Conservation (phyloP, 2,113 vertebrate species). For the Campylorhamphus procurvoides region DNA sequence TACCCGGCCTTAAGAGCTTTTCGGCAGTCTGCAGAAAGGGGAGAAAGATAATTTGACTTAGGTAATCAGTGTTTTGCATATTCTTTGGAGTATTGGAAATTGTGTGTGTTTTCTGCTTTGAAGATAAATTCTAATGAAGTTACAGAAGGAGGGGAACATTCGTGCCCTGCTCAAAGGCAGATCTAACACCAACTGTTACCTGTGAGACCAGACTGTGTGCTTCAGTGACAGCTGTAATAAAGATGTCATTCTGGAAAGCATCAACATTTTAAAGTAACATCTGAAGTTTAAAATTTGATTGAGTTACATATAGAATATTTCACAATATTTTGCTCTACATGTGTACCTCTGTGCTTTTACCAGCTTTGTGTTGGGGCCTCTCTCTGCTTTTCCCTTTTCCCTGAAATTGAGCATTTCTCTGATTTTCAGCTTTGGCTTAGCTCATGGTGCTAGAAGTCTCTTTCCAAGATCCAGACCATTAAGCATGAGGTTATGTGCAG, state of each 20-base stretch:
- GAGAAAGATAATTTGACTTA: not conserved
- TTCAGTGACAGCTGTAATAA: not conserved
- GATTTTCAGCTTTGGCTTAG: not conserved
- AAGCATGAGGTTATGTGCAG: not conserved
- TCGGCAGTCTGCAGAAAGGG: not conserved
- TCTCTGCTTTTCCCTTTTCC: not conserved
- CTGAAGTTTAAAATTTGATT: not conserved
- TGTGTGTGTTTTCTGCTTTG: not conserved
- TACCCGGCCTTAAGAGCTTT: not conserved
- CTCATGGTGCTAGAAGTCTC: not conserved
- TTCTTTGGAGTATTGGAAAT: not conserved
- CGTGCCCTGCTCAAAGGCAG: not conserved
- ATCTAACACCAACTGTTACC: not conserved
- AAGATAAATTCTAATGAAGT: not conserved
- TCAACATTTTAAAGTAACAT: not conserved
- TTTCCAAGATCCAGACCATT: not conserved
- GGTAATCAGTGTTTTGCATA: not conserved
- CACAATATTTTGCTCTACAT: not conserved
- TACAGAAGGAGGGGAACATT: not conserved
- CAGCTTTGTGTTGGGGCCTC: not conserved
- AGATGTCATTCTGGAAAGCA: not conserved
- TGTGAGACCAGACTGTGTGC: not conserved
- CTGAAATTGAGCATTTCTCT: not conserved
- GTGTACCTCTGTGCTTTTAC: not conserved
- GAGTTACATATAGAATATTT: not conserved